phyloP scores from a whole-genome alignment of 2,797 vertebrate species.

The Notolepis coatsorum region DNA sequence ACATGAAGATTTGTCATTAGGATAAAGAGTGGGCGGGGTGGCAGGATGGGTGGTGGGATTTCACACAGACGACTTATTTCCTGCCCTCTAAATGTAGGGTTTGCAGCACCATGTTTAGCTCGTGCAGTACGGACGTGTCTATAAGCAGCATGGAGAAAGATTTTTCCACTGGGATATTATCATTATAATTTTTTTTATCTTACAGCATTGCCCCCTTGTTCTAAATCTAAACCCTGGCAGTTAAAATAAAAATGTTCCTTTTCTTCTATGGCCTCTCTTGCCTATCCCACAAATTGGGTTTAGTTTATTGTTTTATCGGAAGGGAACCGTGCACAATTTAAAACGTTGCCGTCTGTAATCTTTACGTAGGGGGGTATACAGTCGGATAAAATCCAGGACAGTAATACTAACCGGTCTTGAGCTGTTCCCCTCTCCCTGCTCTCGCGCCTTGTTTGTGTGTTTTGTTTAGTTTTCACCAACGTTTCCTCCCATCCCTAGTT shows the following conservation, averaged over 20 bases:
- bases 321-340: too few species aligned
- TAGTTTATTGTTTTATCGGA: too few species aligned
- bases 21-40: not conserved
- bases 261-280: not conserved
- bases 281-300: too few species aligned
- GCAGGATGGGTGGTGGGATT: slow-evolving; percentile 16
- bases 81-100: slow-evolving; percentile 30
- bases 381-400: too few species aligned
- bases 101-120: not conserved
- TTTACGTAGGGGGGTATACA: too few species aligned
- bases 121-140: not conserved
- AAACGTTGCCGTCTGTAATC: too few species aligned
- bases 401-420: too few species aligned
- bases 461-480: not conserved
- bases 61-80: slow-evolving; percentile 11
- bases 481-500: not conserved
- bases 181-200: too few species aligned
- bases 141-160: not conserved
- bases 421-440: too few species aligned
- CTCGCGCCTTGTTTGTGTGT: not conserved
- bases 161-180: not conserved
- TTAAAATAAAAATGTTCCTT: not conserved
- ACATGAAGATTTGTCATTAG: not conserved
- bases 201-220: not conserved
- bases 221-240: not conserved